Evolutionary conservation across 2,888 invertebrate species (phyloP).

Genomic region (Cryptocephalus moraei): DNA sequence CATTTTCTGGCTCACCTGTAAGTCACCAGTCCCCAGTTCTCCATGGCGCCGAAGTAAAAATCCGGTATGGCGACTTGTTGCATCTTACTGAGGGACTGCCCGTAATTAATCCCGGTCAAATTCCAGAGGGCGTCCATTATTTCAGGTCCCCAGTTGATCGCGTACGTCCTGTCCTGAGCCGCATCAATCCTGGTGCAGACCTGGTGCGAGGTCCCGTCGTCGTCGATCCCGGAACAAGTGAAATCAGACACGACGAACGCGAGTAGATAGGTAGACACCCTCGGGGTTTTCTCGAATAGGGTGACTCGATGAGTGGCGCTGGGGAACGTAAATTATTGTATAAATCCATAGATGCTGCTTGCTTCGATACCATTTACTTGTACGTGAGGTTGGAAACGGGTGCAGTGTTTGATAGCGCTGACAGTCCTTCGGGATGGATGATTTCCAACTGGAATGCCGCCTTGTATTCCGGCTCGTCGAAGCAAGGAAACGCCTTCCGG

Average conservation of each 20-base stretch:
- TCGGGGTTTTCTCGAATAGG: constrained; percentile 37
- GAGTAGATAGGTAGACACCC: constrained; percentile 79
- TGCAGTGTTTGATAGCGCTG: too few species aligned
- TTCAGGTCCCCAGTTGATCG: constrained; percentile 15
- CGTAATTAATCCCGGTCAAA: constrained; percentile 18
- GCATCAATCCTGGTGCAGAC: constrained; percentile 19
- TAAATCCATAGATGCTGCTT: too few species aligned
- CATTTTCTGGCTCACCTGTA: constrained; percentile 65
- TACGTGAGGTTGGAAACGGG: too few species aligned
- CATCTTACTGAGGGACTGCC: constrained; percentile 53
- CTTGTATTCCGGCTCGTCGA: constrained; percentile 52
- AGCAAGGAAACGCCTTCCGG: constrained; percentile 66
- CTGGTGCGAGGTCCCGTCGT: constrained; percentile 4
- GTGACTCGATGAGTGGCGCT: neutral
- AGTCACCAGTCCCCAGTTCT: constrained; percentile 84
- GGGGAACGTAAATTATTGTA: neutral
- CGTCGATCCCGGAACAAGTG: constrained; percentile 19
- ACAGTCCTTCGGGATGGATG: constrained; percentile 20
- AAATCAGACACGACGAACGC: constrained; percentile 79
- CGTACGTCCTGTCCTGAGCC: constrained; percentile 8
- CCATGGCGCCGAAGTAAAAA: constrained; percentile 80
- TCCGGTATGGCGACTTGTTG: constrained; percentile 81
- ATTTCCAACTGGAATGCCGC: constrained; percentile 38
- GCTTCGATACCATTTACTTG: too few species aligned
- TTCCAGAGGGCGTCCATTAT: constrained; percentile 13